Base-by-base conservation (phyloP, 2,797 vertebrate genomes). In the Poeciliopsis presidionis region DNA sequence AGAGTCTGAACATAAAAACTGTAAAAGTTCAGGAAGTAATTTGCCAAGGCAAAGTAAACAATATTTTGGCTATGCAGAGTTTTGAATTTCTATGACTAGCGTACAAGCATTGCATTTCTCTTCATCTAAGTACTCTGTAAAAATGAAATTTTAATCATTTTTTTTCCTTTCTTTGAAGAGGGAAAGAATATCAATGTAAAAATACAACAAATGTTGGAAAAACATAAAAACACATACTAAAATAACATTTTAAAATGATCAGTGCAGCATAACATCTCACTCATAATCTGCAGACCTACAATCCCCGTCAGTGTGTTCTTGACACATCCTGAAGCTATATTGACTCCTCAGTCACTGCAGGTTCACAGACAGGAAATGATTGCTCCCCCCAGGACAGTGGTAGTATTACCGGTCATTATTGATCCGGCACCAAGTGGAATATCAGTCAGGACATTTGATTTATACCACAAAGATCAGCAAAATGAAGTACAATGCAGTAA, bases 401-500 rank as follows among this genome's bases (percentile, higher is more conserved):
- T 84, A 78, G 86, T 81, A 80, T 79, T 83, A 49, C 79, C 72
- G 7, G 79, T 73, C 79, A 79, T 82, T 85, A 93, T 93, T 14
- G 91, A 94, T 91, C 82, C 73, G 14, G n/a, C 77, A 82, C 72
- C 67, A 61, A 79, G 59, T 78, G 73, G 73, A 90, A 91, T 75
- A 81, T 86, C 80, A 84, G 81, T 86, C 76, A 77, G 90, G 88
- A 92, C 86, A 82, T 91, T 91, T 94, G 85, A 93, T 92, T 91
- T 82, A 92, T 88, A 76, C 80, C 78, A 74, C 76, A 77, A 77
- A 73, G 57, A 70, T 76, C 70, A 86, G 73, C 7, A 51, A 82
- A 84, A n/a, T 49, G 41, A 57, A 61, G 65, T 72, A 33, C 14
- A 18, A 18, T 33, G 70, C 79, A 47, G 13, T 8, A n/a, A 83